Conservation (phyloP, 2,888 invertebrate genomes). For the Heterodera filipjevi region DNA sequence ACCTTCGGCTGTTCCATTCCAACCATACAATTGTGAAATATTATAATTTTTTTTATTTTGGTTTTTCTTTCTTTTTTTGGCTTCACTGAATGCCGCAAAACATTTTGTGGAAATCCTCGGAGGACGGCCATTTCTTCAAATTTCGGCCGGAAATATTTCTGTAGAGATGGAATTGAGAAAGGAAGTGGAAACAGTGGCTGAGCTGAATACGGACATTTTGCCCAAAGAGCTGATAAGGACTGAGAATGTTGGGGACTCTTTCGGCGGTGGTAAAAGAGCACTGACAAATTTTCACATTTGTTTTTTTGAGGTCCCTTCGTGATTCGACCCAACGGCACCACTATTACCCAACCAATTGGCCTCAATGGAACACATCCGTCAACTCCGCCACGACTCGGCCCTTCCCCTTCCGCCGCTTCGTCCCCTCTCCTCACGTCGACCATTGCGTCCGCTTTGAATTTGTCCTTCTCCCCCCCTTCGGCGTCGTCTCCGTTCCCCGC, state of each 20-base stretch:
- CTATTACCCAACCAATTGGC: neutral
- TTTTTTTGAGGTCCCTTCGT: neutral
- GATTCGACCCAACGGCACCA: neutral
- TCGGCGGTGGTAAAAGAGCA: constrained; percentile 7
- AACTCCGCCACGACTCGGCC: neutral
- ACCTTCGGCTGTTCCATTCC: constrained; percentile 10
- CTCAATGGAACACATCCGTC: neutral
- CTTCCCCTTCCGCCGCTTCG: neutral
- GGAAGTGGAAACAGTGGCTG: neutral
- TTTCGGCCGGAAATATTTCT: constrained; percentile 39
- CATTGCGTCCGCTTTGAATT: neutral
- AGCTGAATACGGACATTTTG: constrained; percentile 24
- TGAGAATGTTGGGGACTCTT: constrained; percentile 1
- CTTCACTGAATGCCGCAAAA: constrained; percentile 37
- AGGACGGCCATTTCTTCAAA: constrained; percentile 35
- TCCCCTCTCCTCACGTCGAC: neutral
- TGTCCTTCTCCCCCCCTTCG: neutral
- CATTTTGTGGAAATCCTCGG: constrained; percentile 41
- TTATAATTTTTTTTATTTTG: neutral
- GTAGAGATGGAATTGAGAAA: constrained; percentile 27
- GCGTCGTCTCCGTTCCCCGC: neutral
- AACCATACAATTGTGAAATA: constrained; percentile 13
- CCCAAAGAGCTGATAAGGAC: constrained; percentile 9
- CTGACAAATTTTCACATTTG: neutral
- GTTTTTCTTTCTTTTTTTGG: constrained; percentile 28